Percentiles rank a stretch among this genome's conserved stretches.
These are phyloP conservation scores for Hecatera dysodea DNA, from an alignment of 2,888 invertebrate genomes.

Conservation along the genomic window DNA sequence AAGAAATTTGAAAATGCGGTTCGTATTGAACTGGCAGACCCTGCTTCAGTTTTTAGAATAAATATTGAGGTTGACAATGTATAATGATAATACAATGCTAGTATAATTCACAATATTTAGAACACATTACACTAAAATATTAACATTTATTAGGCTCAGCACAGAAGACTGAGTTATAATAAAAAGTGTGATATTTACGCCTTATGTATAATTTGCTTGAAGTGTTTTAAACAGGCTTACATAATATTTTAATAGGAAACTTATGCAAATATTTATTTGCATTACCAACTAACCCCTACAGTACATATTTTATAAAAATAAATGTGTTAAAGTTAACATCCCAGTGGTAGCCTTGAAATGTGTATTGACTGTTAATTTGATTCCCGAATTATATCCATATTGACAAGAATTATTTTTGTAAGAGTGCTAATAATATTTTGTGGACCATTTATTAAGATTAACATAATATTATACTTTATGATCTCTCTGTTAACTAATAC, in stretches of 20 bases:
- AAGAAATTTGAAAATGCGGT: conserved; percentile 96
- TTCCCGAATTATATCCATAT: background rate
- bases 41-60: conserved; percentile 94
- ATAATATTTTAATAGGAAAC: conserved; percentile 22
- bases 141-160: conserved; percentile 48
- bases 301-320: background rate
- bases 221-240: conserved; percentile 8
- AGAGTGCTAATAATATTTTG: conserved; percentile 27
- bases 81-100: conserved; percentile 60
- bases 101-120: conserved; percentile 28
- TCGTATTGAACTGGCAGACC: conserved; percentile 92
- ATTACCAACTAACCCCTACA: conserved; percentile 6
- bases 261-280: conserved; percentile 23
- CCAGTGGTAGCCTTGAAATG: background rate
- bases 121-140: conserved; percentile 23
- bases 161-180: conserved; percentile 54
- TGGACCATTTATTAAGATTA: conserved; percentile 52
- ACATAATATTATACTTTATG: conserved; percentile 34
- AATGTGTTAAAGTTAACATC: conserved; percentile 1
- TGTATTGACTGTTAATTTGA: background rate
- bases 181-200: conserved; percentile 46
- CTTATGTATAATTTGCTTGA: conserved; percentile 42
- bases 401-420: conserved; percentile 17
- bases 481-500: conserved; percentile 32
- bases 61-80: conserved; percentile 94